Evolutionary conservation across 2,888 invertebrate species (phyloP), one percentile per base, ranked within the genome.

Genomic region (Dastarcus helophoroides): DNA sequence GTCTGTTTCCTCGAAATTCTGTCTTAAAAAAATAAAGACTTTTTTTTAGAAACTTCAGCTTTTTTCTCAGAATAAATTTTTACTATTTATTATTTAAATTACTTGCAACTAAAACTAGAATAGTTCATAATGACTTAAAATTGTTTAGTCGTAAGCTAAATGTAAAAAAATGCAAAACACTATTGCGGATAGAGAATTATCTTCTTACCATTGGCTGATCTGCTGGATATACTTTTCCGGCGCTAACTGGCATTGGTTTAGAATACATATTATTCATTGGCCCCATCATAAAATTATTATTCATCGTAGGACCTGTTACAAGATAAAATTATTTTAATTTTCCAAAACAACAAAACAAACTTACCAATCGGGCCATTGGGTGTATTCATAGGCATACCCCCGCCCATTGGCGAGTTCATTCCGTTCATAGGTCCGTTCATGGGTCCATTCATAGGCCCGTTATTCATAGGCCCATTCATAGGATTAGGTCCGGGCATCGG

Each of bases 191-290:
- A 7, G 9, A 14, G 26, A 12, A 14, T 26, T 17, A 24, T 11
- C 14, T 22, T 33, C 32, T 32, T 41, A 52, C 90, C 91, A 94
- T 93, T 1, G 93, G 85, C 58, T 93, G 91, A 58, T 93, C 89
- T 3, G 85, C 83, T 25, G 94, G 94, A 64, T 95, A 95, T 37
- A 90, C 80, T 71, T 89, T 85, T 26, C 84, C 84, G 29, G 89
- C 86, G 57, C 85, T 84, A 38, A 89, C 86, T 45, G 90, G 85
- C 81, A 90, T 84, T 8, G 90, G 88, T 58, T 86, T 88, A 2
- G 83, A 81, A 15, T 82, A 82, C 68, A 78, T 58, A 33, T 50
- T 59, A 39, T 54, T 59, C 58, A 62, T 60, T 12, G 61, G 59
- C n/a, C 53, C 54, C 56, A 60, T 60, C 53, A 60, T 58, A 37